A percentile compares a stretch with the other conserved stretches of the same genome.
phyloP scores from a whole-genome alignment of 2,888 invertebrate genomes.

The Pandemis corylana region DNA sequence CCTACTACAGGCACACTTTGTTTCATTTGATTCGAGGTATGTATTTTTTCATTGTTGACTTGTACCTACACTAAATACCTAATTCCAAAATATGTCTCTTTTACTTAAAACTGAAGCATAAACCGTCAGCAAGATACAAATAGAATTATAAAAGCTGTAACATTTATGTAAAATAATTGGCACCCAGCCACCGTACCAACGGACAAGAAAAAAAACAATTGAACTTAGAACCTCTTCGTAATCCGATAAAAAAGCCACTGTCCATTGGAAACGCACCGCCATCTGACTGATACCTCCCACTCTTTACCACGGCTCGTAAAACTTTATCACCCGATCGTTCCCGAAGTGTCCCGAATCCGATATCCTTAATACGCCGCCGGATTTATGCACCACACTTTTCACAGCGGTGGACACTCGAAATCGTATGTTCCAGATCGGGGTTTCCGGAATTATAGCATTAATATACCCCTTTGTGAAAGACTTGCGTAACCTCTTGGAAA shows the following conservation, averaged over 20 bases:
- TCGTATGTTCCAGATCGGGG: slow-evolving; percentile 12
- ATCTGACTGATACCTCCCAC: slow-evolving; percentile 42
- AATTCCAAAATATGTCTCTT: no score
- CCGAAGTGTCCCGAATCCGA: slow-evolving; percentile 28
- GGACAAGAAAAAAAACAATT: background rate
- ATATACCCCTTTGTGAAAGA: no score
- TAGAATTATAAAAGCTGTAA: no score
- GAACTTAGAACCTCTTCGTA: background rate
- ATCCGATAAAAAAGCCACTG: background rate
- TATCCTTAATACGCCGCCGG: slow-evolving; percentile 37
- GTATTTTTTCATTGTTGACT: no score
- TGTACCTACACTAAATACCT: no score
- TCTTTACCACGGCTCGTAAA: slow-evolving; percentile 42
- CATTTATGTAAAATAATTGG: no score
- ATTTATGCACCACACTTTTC: slow-evolving; percentile 42
- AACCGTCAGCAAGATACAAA: no score
- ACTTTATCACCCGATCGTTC: slow-evolving; percentile 42
- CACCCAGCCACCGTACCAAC: background rate
- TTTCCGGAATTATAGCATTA: background rate
- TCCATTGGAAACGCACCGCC: slow-evolving; percentile 20
- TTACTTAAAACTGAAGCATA: no score
- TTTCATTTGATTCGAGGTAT: no score
- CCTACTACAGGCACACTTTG: no score
- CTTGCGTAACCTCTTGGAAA: no score
- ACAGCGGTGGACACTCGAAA: slow-evolving; percentile 36